Evolutionary conservation across 2,797 vertebrate genomes (phyloP).

Genomic region (Pipistrellus pipistrellus): DNA sequence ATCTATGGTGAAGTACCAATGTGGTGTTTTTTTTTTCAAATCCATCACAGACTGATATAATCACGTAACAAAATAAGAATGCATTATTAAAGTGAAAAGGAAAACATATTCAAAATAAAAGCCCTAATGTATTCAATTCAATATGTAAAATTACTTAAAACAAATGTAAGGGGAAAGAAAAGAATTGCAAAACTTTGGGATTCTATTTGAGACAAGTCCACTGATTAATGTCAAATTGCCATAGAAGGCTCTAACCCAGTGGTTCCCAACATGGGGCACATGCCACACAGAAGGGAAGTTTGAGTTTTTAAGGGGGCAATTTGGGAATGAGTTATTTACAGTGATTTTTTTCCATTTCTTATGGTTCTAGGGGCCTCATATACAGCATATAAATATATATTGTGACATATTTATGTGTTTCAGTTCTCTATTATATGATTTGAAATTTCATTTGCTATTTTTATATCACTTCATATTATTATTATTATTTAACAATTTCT

Average conservation of each 20-base stretch:
- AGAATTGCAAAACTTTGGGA: conserved; percentile 40
- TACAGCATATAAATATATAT: too few relatives aligned
- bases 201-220: conserved; percentile 41
- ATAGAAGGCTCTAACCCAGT: conserved; percentile 25
- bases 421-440: too few relatives aligned
- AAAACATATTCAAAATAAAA: conserved; percentile 60
- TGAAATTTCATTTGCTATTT: too few relatives aligned
- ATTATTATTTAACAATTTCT: too few relatives aligned
- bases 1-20: conserved; percentile 40
- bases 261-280: too few relatives aligned
- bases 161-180: conserved; percentile 31
- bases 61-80: conserved; percentile 57
- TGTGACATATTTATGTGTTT: too few relatives aligned
- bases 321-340: too few relatives aligned
- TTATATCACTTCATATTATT: too few relatives aligned
- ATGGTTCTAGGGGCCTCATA: too few relatives aligned
- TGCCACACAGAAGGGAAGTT: too few relatives aligned
- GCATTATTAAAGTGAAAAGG: conserved; percentile 57
- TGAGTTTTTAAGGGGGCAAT: too few relatives aligned
- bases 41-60: conserved; percentile 30
- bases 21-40: background rate
- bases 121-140: conserved; percentile 34
- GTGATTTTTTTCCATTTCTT: too few relatives aligned
- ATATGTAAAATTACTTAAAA: conserved; percentile 57
- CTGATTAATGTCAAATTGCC: conserved; percentile 36